Evolutionary conservation across 2,797 vertebrate species (phyloP).

Genomic region (Columba guinea): DNA sequence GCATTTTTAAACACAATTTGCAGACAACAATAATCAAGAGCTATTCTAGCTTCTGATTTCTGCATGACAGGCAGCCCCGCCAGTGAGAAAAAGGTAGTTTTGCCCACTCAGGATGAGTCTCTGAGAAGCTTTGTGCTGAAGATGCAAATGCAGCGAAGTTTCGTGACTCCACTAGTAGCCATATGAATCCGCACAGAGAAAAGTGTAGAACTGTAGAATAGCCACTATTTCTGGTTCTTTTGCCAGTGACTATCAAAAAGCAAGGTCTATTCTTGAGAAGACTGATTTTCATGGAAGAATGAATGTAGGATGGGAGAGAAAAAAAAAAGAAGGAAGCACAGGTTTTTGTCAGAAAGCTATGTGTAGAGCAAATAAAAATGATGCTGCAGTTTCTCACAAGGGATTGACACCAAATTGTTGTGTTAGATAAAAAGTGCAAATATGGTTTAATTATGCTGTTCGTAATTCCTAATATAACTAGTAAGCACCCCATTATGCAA

Average conservation of each 20-base stretch:
- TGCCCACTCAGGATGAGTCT: neutral
- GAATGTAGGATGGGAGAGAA: neutral
- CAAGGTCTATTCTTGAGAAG: neutral
- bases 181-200: neutral
- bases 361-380: neutral
- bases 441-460: neutral
- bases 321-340: neutral
- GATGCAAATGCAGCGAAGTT: neutral
- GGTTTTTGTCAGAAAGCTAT: neutral
- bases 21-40: neutral
- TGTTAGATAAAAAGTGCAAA: neutral
- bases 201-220: neutral
- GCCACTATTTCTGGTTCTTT: neutral
- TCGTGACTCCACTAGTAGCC: neutral
- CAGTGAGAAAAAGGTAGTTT: neutral
- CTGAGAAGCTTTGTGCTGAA: neutral
- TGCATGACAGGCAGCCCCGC: neutral
- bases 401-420: neutral
- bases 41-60: neutral
- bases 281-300: neutral
- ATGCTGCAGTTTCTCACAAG: neutral
- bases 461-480: neutral
- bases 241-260: neutral
- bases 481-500: neutral
- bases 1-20: neutral